A percentile compares a stretch with the other conserved stretches of the same genome.
Evolutionary conservation across 2,113 vertebrate species (phyloP).

Genomic region (Amazona guildingii): DNA sequence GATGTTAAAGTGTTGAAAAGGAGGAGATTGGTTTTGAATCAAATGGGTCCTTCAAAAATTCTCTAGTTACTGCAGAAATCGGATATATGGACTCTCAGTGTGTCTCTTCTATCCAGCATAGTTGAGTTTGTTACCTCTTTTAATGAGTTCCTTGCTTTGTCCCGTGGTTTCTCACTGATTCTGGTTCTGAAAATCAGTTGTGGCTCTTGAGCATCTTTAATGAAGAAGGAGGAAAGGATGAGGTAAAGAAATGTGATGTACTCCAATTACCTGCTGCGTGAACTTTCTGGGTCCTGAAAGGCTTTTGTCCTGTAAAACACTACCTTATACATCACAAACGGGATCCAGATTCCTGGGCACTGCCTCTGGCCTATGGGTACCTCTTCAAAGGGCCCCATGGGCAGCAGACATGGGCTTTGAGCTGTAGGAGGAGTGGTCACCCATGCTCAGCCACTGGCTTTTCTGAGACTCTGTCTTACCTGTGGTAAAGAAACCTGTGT

Average conservation of each 20-base stretch:
- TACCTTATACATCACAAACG: background rate
- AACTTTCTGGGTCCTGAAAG: background rate
- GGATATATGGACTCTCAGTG: fast-evolving
- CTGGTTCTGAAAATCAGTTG: background rate
- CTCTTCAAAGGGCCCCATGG: background rate
- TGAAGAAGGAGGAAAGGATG: background rate
- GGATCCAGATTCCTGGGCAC: background rate
- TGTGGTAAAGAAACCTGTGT: background rate
- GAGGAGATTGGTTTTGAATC: background rate
- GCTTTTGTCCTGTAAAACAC: background rate
- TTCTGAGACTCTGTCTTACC: background rate
- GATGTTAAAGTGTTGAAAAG: background rate
- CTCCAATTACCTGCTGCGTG: background rate
- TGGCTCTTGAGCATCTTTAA: background rate
- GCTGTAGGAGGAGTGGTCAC: background rate
- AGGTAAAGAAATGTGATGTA: background rate
- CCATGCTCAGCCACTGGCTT: background rate
- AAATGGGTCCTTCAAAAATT: background rate
- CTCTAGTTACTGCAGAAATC: background rate
- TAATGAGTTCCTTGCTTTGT: background rate
- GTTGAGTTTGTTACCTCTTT: background rate
- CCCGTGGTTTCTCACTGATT: background rate
- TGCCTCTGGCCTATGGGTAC: background rate
- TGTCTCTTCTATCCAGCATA: fast-evolving
- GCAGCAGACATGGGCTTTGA: background rate